Base-by-base conservation (phyloP, 1,140 invertebrate species). In the Calycopis cecrops region DNA sequence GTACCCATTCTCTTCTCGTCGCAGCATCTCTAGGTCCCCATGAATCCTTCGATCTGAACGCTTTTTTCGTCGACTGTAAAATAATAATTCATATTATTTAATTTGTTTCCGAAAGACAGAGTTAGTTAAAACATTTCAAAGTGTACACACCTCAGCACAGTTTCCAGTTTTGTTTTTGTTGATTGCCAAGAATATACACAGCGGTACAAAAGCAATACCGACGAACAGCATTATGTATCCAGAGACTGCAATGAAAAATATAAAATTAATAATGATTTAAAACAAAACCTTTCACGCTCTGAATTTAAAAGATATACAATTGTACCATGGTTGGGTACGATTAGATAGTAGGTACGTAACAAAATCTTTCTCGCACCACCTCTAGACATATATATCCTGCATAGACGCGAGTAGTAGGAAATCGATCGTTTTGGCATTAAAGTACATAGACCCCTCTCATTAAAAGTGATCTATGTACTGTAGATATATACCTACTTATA, bases 171-270 rank as follows among this genome's bases (percentile, higher is more conserved):
- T 67, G 35, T 76, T 55, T 48, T 71, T 73, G 18, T 52, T 60
- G 37, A 82, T 50, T 2, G 71, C 62, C 8, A 63, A 9, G 6
- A 57, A 3, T 1, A 79, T 69, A 48, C 70, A 71, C 1, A 76
- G 53, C 2, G 67, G 71, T 8, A 82, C 65, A 10, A 79, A 55
- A 18, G 62, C 49, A 8, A 79, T 64, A 18, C 75, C 79, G 3
- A 52, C 40, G 16, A 68, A 65, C 16, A 82, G 48, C 56, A 82
- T 73, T 7, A 75, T 3, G 56, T 79, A 81, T 33, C 79, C 79
- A 40, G 67, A 48, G 14, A 67, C 79, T 82, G 66, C 48, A 76
- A 73, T 18, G 47, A 33, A 62, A 57, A 55, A 58, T 14, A 14
- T 35, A 40, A 17, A 47, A 3, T 28, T 35, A 2, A 37, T 35